Percentiles rank a stretch among this genome's conserved stretches.
phyloP scores from a whole-genome alignment of 2,888 invertebrate species.

The Mongoloraphidia duomilia region DNA sequence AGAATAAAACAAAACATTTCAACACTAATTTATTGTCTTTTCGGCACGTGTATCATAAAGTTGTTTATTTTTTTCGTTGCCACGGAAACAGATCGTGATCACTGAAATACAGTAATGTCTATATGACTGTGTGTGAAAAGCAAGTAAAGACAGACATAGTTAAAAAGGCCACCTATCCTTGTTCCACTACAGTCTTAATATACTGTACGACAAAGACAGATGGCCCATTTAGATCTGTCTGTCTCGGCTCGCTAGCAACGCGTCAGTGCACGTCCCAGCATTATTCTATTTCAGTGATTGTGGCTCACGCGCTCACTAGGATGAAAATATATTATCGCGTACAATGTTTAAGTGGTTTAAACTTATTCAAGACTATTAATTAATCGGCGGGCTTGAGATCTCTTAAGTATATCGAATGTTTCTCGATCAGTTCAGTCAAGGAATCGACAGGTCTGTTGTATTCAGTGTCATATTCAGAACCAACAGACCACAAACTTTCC shows the following conservation, averaged over 20 bases:
- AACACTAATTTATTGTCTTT: neutral
- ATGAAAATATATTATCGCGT: no score
- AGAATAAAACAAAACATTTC: neutral
- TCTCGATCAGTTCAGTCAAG: slow-evolving; percentile 47
- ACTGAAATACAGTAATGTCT: neutral
- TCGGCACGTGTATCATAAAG: no score
- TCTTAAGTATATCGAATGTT: slow-evolving; percentile 47
- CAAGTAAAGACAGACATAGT: no score
- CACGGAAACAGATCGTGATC: neutral
- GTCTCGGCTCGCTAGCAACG: no score
- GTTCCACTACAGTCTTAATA: no score
- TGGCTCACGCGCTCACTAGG: neutral
- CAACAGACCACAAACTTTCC: slow-evolving; percentile 84
- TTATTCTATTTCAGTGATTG: neutral
- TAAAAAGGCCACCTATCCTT: no score
- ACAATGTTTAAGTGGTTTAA: slow-evolving; percentile 17
- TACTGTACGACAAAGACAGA: no score
- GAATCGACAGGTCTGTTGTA: slow-evolving; percentile 43
- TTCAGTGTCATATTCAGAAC: slow-evolving; percentile 62
- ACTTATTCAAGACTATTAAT: no score
- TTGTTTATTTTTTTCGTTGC: no score
- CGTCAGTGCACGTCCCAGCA: no score
- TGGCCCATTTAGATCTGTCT: no score
- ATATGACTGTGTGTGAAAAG: neutral
- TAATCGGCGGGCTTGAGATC: slow-evolving; percentile 43